Conservation (phyloP, 2,113 vertebrate species). For the Poicephalus meyeri region DNA sequence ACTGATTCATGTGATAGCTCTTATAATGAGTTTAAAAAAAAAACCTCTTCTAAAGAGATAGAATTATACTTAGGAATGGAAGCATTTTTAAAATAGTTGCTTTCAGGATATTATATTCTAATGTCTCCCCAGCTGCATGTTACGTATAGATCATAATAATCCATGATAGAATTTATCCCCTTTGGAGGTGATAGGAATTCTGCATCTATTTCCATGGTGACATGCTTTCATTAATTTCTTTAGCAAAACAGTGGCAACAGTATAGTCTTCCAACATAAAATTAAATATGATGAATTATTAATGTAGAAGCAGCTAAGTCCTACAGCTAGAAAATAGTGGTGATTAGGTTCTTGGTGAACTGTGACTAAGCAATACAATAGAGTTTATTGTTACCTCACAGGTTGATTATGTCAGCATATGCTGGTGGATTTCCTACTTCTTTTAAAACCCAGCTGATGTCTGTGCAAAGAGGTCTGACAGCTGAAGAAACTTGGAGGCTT, state of each 20-base stretch:
- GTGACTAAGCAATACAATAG: background rate
- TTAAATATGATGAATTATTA: background rate
- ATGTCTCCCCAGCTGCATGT: background rate
- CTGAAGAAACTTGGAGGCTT: background rate
- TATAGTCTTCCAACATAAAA: background rate
- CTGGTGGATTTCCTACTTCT: background rate
- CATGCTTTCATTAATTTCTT: background rate
- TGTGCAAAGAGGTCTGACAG: background rate
- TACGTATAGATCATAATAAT: background rate
- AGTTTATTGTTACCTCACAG: background rate
- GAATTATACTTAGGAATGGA: background rate
- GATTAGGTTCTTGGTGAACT: background rate
- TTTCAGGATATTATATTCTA: background rate
- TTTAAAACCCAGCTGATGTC: background rate
- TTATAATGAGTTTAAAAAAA: background rate
- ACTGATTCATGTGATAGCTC: background rate
- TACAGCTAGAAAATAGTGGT: background rate
- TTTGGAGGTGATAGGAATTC: background rate
- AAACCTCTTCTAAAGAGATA: background rate
- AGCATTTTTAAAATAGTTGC: background rate
- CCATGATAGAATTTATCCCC: background rate
- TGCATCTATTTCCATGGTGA: background rate
- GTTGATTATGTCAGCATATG: background rate
- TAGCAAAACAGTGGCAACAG: background rate
- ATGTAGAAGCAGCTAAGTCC: background rate